These are phyloP conservation scores for Styela clava DNA, from an alignment of 23 tunicate genomes.

Conservation along the genomic window DNA sequence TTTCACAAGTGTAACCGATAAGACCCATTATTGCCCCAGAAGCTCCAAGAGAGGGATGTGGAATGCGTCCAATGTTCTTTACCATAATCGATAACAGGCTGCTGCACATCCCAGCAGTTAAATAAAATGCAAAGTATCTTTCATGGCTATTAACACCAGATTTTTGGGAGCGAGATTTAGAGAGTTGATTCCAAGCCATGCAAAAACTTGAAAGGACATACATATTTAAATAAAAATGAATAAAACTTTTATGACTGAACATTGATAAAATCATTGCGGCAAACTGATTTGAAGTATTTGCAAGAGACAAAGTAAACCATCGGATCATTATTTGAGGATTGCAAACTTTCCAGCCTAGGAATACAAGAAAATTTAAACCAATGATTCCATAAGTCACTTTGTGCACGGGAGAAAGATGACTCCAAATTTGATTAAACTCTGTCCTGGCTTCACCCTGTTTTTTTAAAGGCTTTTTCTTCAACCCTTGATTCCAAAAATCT, in stretches of 20 bases:
- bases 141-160: conserved; percentile 30
- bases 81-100: conserved; percentile 27
- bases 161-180: not conserved
- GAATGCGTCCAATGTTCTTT: conserved; percentile 17
- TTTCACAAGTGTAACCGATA: conserved; percentile 55
- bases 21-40: conserved; percentile 76
- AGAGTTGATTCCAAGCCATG: conserved; percentile 46
- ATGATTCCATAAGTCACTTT: conserved; percentile 19
- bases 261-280: conserved; percentile 31
- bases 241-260: conserved; percentile 49
- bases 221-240: conserved; percentile 56
- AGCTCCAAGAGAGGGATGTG: conserved; percentile 29
- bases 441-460: not conserved
- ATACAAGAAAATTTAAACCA: conserved; percentile 17
- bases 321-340: conserved; percentile 14
- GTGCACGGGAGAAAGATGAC: conserved; percentile 11
- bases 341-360: conserved; percentile 2
- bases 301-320: conserved; percentile 14
- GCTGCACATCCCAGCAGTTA: conserved; percentile 45
- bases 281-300: not conserved
- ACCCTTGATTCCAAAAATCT: not conserved
- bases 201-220: conserved; percentile 41
- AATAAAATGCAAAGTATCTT: conserved; percentile 38
- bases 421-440: conserved; percentile 7
- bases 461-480: not conserved